Percentiles rank a stretch among this genome's conserved stretches.
Evolutionary conservation across 1,140 invertebrate genomes (phyloP).

Genomic region (Myzus persicae): DNA sequence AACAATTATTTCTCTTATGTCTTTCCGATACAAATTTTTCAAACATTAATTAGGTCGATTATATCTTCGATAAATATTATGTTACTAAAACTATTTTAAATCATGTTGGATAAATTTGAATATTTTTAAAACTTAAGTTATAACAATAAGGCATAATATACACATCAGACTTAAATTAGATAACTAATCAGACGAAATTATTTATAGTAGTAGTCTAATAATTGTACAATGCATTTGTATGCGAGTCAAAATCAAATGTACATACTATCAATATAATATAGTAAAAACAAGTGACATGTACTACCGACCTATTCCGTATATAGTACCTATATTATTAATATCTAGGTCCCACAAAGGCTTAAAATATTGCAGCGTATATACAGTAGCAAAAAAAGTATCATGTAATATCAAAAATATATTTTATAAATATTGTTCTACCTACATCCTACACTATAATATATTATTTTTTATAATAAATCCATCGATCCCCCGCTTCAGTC

Average conservation of each 20-base stretch:
- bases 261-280: background rate
- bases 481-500: background rate
- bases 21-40: background rate
- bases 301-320: background rate
- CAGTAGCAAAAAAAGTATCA: background rate
- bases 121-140: background rate
- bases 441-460: too few species aligned
- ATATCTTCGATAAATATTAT: background rate
- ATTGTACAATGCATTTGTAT: background rate
- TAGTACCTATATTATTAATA: too few species aligned
- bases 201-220: background rate
- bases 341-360: background rate
- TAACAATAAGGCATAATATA: background rate
- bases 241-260: background rate
- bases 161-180: background rate
- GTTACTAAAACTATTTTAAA: background rate
- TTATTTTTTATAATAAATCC: background rate
- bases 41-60: background rate
- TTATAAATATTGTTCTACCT: background rate
- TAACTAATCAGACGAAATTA: background rate
- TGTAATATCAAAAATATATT: background rate
- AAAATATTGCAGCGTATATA: background rate
- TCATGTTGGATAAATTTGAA: background rate
- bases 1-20: background rate
- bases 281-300: background rate